These are phyloP conservation scores for Holothuria leucospilota DNA, from an alignment of 53 echinoderm and acorn worm genomes.

Conservation along the genomic window DNA sequence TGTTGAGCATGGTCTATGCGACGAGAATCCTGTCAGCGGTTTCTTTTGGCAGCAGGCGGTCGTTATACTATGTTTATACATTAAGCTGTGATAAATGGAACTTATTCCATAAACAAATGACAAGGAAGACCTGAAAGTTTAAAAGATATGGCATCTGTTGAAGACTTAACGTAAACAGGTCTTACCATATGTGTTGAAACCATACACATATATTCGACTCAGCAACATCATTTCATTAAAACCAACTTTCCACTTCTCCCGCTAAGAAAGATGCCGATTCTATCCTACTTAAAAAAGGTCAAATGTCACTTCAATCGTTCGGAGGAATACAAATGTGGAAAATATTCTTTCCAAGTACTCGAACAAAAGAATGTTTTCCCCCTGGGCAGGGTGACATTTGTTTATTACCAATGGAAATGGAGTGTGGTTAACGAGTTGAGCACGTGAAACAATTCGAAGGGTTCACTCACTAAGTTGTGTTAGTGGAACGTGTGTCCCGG, in stretches of 20 bases:
- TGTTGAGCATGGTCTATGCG: too few species aligned
- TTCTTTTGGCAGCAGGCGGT: too few species aligned
- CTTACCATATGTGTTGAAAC: too few species aligned
- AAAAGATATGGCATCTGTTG: too few species aligned
- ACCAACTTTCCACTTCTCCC: too few species aligned
- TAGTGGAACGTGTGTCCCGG: too few species aligned
- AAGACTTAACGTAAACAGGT: too few species aligned
- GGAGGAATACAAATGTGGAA: slow-evolving; percentile 11
- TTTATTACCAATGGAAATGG: slow-evolving; percentile 38
- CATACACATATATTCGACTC: too few species aligned
- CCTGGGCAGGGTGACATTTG: slow-evolving; percentile 33
- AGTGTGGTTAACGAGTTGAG: slow-evolving; percentile 31
- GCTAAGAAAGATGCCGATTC: background rate
- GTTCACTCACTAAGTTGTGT: too few species aligned
- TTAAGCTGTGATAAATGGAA: slow-evolving; percentile 27
- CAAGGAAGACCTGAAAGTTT: too few species aligned
- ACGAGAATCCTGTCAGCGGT: too few species aligned
- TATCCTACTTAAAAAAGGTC: background rate
- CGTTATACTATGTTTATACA: slow-evolving; percentile 30
- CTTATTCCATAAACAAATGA: slow-evolving; percentile 27
- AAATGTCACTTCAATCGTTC: slow-evolving; percentile 21
- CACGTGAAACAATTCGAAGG: slow-evolving; percentile 25
- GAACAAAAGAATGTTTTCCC: slow-evolving; percentile 18
- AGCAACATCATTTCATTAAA: too few species aligned
- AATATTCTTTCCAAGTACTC: background rate